A percentile compares a stretch with the other conserved stretches of the same genome.
Evolutionary conservation across 1,140 invertebrate genomes (phyloP).

Genomic region (Drosophila mauritiana): DNA sequence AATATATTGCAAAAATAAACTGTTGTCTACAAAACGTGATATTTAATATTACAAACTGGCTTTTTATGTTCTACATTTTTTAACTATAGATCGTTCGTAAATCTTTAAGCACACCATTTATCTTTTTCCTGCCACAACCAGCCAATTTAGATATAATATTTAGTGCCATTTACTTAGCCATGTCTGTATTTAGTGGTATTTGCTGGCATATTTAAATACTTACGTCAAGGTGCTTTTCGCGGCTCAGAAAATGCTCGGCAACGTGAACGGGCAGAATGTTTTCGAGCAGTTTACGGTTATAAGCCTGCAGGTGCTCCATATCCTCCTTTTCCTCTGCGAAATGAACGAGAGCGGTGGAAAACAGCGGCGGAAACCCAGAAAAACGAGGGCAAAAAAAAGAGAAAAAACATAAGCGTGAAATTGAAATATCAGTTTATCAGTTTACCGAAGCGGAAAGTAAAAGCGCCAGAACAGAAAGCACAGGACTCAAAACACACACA

Average conservation of each 20-base stretch:
- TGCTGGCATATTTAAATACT: conserved; percentile 83
- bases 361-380: conserved; percentile 7
- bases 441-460: conserved; percentile 58
- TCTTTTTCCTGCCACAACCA: neutral
- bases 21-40: too few relatives aligned
- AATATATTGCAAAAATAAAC: neutral
- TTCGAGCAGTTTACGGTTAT: conserved; percentile 95
- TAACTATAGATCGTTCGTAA: too few relatives aligned
- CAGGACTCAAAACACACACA: conserved; percentile 10
- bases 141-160: neutral
- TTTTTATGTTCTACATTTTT: too few relatives aligned
- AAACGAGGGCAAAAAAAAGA: neutral
- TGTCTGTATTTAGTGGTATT: conserved; percentile 1
- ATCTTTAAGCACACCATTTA: too few relatives aligned
- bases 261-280: conserved; percentile 98
- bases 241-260: conserved; percentile 95
- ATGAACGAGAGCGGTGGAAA: conserved; percentile 1
- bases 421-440: conserved; percentile 82
- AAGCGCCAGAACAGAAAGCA: conserved; percentile 25
- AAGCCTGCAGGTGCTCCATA: conserved; percentile 96
- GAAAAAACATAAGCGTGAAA: conserved; percentile 70
- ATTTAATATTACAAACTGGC: neutral
- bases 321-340: conserved; percentile 95
- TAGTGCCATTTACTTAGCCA: neutral
- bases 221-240: conserved; percentile 92